Percentiles rank a stretch among this genome's conserved stretches.
These are phyloP conservation scores for Drosophila pseudoobscura DNA, from an alignment of 1,140 invertebrate genomes.

Conservation along the genomic window DNA sequence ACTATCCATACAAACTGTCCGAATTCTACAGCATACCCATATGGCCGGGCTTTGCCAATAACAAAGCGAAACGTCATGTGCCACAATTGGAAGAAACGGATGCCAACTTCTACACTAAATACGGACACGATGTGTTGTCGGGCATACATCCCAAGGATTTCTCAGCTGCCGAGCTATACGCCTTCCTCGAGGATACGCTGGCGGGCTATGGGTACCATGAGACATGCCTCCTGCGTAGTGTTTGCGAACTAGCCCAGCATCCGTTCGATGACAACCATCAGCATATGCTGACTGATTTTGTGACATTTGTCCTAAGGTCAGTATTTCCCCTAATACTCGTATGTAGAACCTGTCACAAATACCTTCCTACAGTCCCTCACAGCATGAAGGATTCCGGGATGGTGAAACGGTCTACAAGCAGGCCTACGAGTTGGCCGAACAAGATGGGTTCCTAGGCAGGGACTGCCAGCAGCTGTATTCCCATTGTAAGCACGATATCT, in stretches of 20 bases:
- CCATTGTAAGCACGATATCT: conserved; percentile 56
- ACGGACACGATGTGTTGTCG: conserved; percentile 39
- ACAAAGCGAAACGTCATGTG: conserved; percentile 50
- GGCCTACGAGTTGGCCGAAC: conserved; percentile 71
- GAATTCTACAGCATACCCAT: conserved; percentile 79
- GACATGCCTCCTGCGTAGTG: conserved; percentile 68
- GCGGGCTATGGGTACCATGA: conserved; percentile 65
- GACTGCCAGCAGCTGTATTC: conserved; percentile 64
- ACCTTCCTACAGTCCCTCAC: conserved; percentile 49
- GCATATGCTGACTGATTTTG: conserved; percentile 65
- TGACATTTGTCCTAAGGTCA: conserved; percentile 61
- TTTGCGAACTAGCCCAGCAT: conserved; percentile 74
- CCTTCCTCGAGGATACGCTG: conserved; percentile 55
- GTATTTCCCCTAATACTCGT: too few relatives aligned
- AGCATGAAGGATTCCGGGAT: conserved; percentile 66
- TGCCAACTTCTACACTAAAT: conserved; percentile 50
- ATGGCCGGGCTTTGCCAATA: conserved; percentile 72
- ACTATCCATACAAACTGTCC: conserved; percentile 51
- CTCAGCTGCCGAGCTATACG: conserved; percentile 73
- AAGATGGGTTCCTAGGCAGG: conserved; percentile 56
- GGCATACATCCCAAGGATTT: conserved; percentile 69
- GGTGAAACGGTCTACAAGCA: conserved; percentile 53
- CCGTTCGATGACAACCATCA: conserved; percentile 69
- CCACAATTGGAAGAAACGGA: conserved; percentile 31
- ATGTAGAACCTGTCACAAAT: too few relatives aligned